Percentiles rank a stretch among this genome's conserved stretches.
Evolutionary conservation across 2,113 vertebrate species (phyloP).

Genomic region (Nannospalax galili): DNA sequence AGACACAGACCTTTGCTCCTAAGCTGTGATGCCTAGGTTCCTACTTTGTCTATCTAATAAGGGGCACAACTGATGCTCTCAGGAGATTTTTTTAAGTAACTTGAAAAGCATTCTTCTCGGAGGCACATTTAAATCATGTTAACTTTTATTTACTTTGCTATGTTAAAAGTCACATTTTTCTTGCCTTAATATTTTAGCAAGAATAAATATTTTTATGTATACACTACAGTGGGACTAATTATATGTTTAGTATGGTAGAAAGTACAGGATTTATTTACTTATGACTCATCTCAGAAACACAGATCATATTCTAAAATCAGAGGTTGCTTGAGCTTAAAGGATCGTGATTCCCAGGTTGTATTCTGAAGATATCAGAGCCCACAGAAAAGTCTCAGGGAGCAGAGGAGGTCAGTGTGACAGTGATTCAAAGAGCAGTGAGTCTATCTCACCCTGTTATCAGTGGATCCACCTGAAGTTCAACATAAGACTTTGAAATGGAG

Average conservation of each 20-base stretch:
- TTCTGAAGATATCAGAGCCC: background rate
- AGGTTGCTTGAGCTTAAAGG: background rate
- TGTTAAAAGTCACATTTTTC: slow-evolving; percentile 16
- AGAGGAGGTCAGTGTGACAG: background rate
- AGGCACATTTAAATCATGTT: slow-evolving; percentile 40
- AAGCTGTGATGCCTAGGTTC: background rate
- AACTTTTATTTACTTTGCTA: slow-evolving; percentile 34
- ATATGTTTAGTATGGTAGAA: slow-evolving; percentile 23
- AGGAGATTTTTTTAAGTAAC: background rate
- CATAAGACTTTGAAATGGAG: slow-evolving; percentile 24
- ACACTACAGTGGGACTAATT: slow-evolving; percentile 8
- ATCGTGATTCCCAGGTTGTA: background rate
- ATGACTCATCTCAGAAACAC: slow-evolving; percentile 11
- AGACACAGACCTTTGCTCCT: background rate
- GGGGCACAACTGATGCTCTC: background rate
- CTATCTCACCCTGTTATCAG: background rate
- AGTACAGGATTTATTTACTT: slow-evolving; percentile 38
- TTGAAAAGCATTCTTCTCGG: slow-evolving; percentile 18
- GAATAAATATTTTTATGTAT: background rate
- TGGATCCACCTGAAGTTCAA: background rate
- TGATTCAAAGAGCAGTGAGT: background rate
- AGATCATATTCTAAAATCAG: background rate
- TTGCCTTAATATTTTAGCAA: slow-evolving; percentile 49
- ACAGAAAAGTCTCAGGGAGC: background rate
- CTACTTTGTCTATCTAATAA: slow-evolving; percentile 14